Evolutionary conservation across 2,797 vertebrate species (phyloP), one percentile per base, ranked within the genome.

Genomic region (Anas acuta): DNA sequence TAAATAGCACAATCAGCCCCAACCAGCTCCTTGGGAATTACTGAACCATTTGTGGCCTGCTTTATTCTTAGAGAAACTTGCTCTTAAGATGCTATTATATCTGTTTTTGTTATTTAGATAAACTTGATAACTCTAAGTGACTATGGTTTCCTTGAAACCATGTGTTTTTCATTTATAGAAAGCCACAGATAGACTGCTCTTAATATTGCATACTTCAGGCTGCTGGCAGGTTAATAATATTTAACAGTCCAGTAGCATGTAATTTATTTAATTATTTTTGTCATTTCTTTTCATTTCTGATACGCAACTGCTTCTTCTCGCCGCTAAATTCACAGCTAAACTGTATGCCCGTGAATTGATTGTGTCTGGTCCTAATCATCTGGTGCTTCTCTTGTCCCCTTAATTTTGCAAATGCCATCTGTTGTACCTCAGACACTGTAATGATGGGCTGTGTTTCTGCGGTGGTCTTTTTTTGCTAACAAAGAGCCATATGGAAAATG

Each of bases 1-100:
- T 90, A 90, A 96, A 95, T 7, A 90, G 90, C 49, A 89, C 80
- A 54, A 80, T 89, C 80, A 90, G 12, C 74, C 45, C 57, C 61
- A 94, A 74, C 7, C 86, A 90, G 45, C 54, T 90, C 69, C 81
- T 83, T 51, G 74, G 88, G 92, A 92, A 89, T 95, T 93, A 58
- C 65, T 70, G 84, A 89, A 37, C 67, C 14, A 37, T 78, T 94
- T 91, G 45, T 62, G 51, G 45, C 14, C 39, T 32, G 43, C 64
- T 76, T 76, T 87, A 67, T 81, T 95, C 80, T 61, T 25, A 67
- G 32, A 67, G 45, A 77, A 95, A 77, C 41, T 69, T 86, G 28
- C 26, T 93, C 13, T 72, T 53, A 45, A 84, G 23, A 54, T 8
- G 76, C 60, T 22, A 3, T 30, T 77, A 61, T 67, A 83, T 89